Percentiles rank a stretch among this genome's conserved stretches.
phyloP scores from a whole-genome alignment of 2,797 vertebrate species.

The Sarcophilus harrisii region DNA sequence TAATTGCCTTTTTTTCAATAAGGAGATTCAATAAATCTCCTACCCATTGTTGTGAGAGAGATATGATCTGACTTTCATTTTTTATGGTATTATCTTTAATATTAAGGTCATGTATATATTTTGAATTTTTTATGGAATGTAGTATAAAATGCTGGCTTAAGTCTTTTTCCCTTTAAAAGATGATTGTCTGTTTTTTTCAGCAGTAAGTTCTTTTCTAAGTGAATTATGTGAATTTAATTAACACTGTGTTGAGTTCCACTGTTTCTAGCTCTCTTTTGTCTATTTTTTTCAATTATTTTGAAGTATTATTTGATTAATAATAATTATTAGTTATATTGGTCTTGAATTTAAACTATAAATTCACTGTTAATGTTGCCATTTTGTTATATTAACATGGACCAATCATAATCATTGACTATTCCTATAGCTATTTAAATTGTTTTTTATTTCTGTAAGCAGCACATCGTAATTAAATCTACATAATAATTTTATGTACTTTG shows the following conservation, averaged over 20 bases:
- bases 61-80: too few relatives aligned
- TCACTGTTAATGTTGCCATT: neutral
- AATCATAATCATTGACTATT: neutral
- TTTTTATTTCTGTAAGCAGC: neutral
- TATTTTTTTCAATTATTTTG: neutral
- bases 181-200: neutral
- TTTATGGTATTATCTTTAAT: too few relatives aligned
- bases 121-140: too few relatives aligned
- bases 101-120: too few relatives aligned
- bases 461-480: neutral
- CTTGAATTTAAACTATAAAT: neutral
- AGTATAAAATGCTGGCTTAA: too few relatives aligned
- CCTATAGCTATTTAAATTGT: neutral
- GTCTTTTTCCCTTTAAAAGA: too few relatives aligned
- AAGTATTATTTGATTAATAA: neutral
- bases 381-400: neutral
- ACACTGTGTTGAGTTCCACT: neutral
- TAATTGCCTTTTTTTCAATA: too few relatives aligned
- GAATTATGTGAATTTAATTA: neutral
- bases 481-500: neutral
- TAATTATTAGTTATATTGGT: neutral
- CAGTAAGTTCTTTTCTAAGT: neutral
- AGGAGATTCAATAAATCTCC: too few relatives aligned
- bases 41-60: too few relatives aligned
- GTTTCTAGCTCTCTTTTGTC: neutral